Percentiles rank a stretch among this genome's conserved stretches.
phyloP scores from a whole-genome alignment of 1,140 invertebrate species.

The Scylla paramamosain region DNA sequence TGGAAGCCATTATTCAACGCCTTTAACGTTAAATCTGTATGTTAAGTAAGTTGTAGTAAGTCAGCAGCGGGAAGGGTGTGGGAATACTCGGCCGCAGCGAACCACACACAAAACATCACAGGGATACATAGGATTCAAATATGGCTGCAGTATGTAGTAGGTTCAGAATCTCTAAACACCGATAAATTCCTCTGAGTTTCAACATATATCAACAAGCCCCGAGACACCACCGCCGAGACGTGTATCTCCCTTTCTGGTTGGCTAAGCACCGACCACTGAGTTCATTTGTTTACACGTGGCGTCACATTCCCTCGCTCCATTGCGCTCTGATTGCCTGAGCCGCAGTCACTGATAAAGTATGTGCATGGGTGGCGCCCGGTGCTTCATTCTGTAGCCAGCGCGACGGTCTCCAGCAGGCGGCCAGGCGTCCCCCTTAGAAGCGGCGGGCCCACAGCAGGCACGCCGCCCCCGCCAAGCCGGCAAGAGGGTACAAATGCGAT shows the following conservation, averaged over 20 bases:
- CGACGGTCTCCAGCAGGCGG: not conserved
- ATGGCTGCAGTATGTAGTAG: slow-evolving; percentile 1
- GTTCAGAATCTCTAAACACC: slow-evolving; percentile 22
- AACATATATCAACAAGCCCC: not conserved
- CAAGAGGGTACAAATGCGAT: not conserved
- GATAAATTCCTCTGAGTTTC: slow-evolving; percentile 23
- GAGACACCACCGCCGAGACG: not conserved
- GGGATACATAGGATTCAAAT: slow-evolving; percentile 16
- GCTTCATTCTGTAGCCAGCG: not conserved
- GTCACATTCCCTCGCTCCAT: not conserved
- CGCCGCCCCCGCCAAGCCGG: not conserved
- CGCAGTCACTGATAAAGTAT: not conserved
- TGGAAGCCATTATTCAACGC: slow-evolving; percentile 21
- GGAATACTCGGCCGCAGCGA: not conserved
- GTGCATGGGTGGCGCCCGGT: not conserved
- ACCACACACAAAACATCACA: not conserved
- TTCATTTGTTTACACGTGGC: slow-evolving; percentile 28
- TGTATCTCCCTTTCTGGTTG: not conserved
- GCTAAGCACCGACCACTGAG: slow-evolving; percentile 12
- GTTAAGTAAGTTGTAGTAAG: not conserved
- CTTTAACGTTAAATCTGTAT: slow-evolving; percentile 15
- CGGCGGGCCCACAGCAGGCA: not conserved
- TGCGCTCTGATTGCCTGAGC: not conserved
- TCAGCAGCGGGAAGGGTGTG: not conserved
- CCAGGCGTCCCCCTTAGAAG: slow-evolving; percentile 45